Percentiles rank a stretch among this genome's conserved stretches.
Evolutionary conservation across 1,140 invertebrate species (phyloP).

Genomic region (Sarcophaga peregrina): DNA sequence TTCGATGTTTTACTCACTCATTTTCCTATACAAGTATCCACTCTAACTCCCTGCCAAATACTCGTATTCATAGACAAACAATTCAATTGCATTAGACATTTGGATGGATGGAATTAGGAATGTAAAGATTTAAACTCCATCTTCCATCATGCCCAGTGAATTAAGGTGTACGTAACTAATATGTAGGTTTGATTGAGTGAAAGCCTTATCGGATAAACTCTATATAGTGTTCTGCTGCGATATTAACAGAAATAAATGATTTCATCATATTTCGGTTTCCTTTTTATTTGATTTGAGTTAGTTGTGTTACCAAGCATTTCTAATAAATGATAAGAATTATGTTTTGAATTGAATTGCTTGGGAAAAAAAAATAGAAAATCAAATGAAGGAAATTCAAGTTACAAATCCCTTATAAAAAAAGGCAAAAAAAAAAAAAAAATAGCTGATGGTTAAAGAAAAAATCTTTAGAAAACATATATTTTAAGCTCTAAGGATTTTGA

Average conservation of each 20-base stretch:
- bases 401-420: not conserved
- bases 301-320: not conserved
- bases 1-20: no score
- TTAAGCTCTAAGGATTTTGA: constrained; percentile 22
- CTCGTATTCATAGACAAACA: not conserved
- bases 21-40: no score
- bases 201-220: not conserved
- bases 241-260: constrained; percentile 10
- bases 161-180: constrained; percentile 1
- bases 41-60: no score
- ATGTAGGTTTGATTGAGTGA: constrained; percentile 21
- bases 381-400: not conserved
- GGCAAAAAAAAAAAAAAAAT: no score
- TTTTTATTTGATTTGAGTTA: not conserved
- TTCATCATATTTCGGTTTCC: not conserved
- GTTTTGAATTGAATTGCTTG: not conserved
- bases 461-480: not conserved
- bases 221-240: not conserved
- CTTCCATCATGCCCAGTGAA: not conserved
- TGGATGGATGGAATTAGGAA: not conserved
- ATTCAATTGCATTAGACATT: constrained; percentile 17
- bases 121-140: no score
- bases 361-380: not conserved
- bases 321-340: not conserved
- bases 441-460: not conserved